These are phyloP conservation scores for Eremobia ochroleuca DNA, from an alignment of 2,888 invertebrate genomes.

Conservation along the genomic window DNA sequence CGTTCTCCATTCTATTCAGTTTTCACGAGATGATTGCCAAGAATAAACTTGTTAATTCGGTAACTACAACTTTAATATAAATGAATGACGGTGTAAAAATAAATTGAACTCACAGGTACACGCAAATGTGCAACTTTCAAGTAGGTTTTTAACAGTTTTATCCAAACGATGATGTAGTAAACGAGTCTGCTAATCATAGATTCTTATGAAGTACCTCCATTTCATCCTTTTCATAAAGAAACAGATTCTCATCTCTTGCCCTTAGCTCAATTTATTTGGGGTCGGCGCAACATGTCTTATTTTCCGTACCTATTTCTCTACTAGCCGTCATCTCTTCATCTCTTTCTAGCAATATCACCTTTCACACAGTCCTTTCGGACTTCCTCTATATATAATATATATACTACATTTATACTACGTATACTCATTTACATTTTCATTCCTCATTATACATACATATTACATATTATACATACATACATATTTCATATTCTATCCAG, in stretches of 20 bases:
- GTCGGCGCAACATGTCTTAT: not conserved
- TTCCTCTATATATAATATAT: not conserved
- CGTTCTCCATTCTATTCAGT: slow-evolving; percentile 15
- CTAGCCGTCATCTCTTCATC: not conserved
- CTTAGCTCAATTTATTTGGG: not conserved
- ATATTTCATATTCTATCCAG: not conserved
- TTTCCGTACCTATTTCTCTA: not conserved
- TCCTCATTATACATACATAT: too few relatives aligned
- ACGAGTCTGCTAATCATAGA: not conserved
- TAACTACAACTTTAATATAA: slow-evolving; percentile 15
- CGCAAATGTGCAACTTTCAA: slow-evolving; percentile 12
- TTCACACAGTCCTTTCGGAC: not conserved
- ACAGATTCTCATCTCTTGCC: not conserved
- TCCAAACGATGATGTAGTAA: not conserved
- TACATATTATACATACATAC: not conserved
- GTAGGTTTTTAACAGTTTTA: not conserved
- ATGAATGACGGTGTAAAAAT: not conserved
- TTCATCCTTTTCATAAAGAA: not conserved
- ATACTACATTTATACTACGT: too few relatives aligned
- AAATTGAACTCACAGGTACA: not conserved
- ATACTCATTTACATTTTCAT: too few relatives aligned
- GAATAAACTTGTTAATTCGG: slow-evolving; percentile 12
- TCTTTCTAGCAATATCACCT: not conserved
- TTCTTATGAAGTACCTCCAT: not conserved
- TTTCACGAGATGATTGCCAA: slow-evolving; percentile 8